Conservation (phyloP, 1,140 invertebrate genomes). For the Lasioglossum albipes region DNA sequence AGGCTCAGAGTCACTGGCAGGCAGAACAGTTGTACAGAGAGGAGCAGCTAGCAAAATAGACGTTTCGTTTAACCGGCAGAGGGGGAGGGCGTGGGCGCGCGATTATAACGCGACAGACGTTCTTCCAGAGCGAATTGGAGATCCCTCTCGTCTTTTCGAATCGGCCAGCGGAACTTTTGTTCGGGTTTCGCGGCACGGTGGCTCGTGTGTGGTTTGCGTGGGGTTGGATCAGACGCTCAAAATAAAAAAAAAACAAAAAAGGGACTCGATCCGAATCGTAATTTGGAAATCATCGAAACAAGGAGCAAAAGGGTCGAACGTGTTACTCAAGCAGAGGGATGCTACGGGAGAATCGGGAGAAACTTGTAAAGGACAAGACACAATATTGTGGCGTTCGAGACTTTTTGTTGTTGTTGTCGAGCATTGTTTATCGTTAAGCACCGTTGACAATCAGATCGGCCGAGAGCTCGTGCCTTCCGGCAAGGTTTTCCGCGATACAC, state of each 20-base stretch:
- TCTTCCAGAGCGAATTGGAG: no score
- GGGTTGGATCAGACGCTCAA: no score
- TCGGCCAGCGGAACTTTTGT: not conserved
- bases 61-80: not conserved
- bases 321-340: not conserved
- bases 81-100: not conserved
- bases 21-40: constrained; percentile 67
- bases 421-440: constrained; percentile 72
- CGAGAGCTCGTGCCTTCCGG: constrained; percentile 84
- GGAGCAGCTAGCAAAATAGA: constrained; percentile 17
- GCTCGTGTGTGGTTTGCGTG: no score
- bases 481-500: constrained; percentile 88
- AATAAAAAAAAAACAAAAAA: not conserved
- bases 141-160: not conserved
- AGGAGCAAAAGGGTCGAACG: not conserved
- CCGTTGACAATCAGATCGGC: constrained; percentile 86
- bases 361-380: constrained; percentile 78
- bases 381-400: constrained; percentile 46
- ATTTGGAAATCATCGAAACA: not conserved
- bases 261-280: no score
- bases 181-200: not conserved
- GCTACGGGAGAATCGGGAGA: not conserved
- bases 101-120: no score
- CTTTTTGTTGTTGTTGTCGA: not conserved
- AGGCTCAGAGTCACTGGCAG: constrained; percentile 79